A percentile compares a stretch with the other conserved stretches of the same genome.
Evolutionary conservation across 2,797 vertebrate genomes (phyloP).

Genomic region (Hyperoplus lanceolatus): DNA sequence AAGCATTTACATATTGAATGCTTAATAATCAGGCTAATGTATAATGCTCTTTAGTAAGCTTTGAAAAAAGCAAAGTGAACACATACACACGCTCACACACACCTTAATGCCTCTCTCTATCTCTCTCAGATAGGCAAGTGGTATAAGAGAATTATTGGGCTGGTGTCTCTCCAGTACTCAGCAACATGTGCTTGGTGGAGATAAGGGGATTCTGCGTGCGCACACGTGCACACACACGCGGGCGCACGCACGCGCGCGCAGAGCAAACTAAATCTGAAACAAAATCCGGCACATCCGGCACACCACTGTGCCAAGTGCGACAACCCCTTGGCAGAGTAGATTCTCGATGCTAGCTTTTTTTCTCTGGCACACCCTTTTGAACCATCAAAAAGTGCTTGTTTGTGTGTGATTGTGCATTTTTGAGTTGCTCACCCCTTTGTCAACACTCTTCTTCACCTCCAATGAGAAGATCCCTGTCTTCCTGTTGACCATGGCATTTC

Average conservation of each 20-base stretch:
- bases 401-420: constrained; percentile 20
- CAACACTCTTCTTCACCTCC: constrained; percentile 98
- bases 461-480: constrained; percentile 97
- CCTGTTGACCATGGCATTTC: constrained; percentile 98
- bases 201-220: constrained; percentile 70
- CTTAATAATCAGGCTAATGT: constrained; percentile 59
- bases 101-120: constrained; percentile 42
- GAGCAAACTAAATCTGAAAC: constrained; percentile 76
- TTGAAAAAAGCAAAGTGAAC: constrained; percentile 51
- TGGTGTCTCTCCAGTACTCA: constrained; percentile 68
- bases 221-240: constrained; percentile 57
- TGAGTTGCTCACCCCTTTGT: constrained; percentile 93
- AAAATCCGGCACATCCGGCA: constrained; percentile 74
- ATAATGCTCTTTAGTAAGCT: constrained; percentile 51
- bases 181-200: constrained; percentile 83
- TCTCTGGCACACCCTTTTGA: constrained; percentile 50
- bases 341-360: constrained; percentile 61
- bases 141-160: constrained; percentile 67
- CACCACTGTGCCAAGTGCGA: constrained; percentile 68
- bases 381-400: constrained; percentile 42
- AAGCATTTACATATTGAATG: constrained; percentile 48
- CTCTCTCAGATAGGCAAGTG: constrained; percentile 48
- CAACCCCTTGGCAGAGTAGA: constrained; percentile 64
- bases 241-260: constrained; percentile 62
- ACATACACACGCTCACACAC: constrained; percentile 19